phyloP scores from a whole-genome alignment of 2,888 invertebrate species.

The Hyppa rectilinea region DNA sequence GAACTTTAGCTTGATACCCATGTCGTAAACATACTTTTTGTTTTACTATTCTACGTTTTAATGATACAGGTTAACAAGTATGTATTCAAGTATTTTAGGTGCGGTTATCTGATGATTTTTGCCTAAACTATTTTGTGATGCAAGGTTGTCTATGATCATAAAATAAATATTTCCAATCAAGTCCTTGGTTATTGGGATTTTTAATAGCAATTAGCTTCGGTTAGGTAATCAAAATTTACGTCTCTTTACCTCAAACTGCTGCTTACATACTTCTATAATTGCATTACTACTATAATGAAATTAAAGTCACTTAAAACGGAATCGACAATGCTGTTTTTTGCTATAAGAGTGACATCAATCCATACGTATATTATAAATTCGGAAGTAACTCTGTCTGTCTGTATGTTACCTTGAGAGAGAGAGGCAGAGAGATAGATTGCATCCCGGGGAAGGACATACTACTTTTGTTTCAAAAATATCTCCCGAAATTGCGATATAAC shows the following conservation, averaged over 20 bases:
- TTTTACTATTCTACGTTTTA: conserved; percentile 30
- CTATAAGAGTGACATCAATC: neutral
- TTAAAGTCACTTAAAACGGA: neutral
- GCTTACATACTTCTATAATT: neutral
- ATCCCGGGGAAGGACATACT: too few relatives aligned
- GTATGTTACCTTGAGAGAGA: too few relatives aligned
- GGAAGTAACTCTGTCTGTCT: too few relatives aligned
- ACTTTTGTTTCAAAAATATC: too few relatives aligned
- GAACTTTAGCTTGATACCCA: conserved; percentile 54
- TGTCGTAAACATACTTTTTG: conserved; percentile 59
- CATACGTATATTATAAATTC: too few relatives aligned
- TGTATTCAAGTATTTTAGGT: conserved; percentile 21
- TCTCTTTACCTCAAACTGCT: neutral
- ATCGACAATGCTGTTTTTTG: neutral
- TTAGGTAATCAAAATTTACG: neutral
- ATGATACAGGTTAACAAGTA: conserved; percentile 24
- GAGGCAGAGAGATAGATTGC: too few relatives aligned
- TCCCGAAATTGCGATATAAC: too few relatives aligned
- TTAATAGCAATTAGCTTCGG: conserved; percentile 15
- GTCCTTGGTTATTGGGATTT: neutral
- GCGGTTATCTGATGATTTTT: conserved; percentile 28
- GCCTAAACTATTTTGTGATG: conserved; percentile 18
- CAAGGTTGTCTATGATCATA: conserved; percentile 16
- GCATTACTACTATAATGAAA: neutral
- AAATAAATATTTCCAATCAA: conserved; percentile 26